A percentile compares a stretch with the other conserved stretches of the same genome.
Evolutionary conservation across 1,140 invertebrate genomes (phyloP).

Genomic region (Helicoverpa armigera): DNA sequence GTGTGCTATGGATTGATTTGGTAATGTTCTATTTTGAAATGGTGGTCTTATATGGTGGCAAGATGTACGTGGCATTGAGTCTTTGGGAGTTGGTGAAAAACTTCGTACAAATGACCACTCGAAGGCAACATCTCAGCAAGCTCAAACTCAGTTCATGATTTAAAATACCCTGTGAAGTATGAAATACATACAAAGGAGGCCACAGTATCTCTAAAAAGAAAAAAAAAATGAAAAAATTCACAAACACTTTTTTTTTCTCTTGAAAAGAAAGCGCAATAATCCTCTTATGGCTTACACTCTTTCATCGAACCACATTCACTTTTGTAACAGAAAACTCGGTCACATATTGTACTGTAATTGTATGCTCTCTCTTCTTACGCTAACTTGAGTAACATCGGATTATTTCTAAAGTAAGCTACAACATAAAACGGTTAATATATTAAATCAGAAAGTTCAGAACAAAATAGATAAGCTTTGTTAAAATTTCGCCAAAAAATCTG

Average conservation of each 20-base stretch:
- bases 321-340: conserved; percentile 4
- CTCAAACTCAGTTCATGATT: too few relatives aligned
- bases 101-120: too few relatives aligned
- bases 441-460: conserved; percentile 20
- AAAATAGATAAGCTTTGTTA: conserved; percentile 24
- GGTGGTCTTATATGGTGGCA: background rate
- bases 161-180: too few relatives aligned
- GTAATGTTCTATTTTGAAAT: background rate
- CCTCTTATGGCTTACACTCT: conserved; percentile 3
- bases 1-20: conserved; percentile 13
- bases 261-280: background rate
- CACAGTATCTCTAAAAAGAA: background rate
- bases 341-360: background rate
- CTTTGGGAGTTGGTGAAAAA: too few relatives aligned
- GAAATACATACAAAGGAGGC: background rate
- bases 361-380: background rate
- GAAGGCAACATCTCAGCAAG: too few relatives aligned
- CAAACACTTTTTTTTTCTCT: background rate
- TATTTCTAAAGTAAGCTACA: conserved; percentile 11
- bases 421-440: conserved; percentile 19
- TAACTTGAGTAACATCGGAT: conserved; percentile 4
- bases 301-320: background rate
- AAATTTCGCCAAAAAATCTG: conserved; percentile 36
- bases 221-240: background rate
- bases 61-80: too few relatives aligned